Evolutionary conservation across 2,113 vertebrate genomes (phyloP).

Genomic region (Panthera leo): DNA sequence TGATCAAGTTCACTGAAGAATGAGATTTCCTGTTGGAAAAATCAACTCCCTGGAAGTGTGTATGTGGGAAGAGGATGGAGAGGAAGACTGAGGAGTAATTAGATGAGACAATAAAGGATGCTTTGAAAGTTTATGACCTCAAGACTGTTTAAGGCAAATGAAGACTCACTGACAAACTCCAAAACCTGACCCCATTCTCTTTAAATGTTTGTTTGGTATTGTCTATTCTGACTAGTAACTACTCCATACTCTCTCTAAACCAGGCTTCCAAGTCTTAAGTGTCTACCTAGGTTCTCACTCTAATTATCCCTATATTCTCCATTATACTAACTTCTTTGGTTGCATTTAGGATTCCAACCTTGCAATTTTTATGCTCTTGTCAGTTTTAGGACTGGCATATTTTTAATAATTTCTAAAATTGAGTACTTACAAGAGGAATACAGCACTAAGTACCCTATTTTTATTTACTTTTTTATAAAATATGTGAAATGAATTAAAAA

Average conservation of each 20-base stretch:
- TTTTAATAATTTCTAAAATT: slow-evolving; percentile 24
- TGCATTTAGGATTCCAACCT: neutral
- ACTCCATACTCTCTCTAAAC: neutral
- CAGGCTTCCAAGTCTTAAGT: neutral
- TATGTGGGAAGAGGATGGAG: neutral
- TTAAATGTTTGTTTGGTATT: neutral
- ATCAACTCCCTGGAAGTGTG: neutral
- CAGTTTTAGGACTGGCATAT: neutral
- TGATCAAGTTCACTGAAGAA: neutral
- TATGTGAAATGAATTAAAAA: too few relatives aligned
- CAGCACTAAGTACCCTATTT: neutral
- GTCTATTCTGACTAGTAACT: neutral
- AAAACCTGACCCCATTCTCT: neutral
- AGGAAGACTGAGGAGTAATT: neutral
- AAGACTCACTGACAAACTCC: neutral
- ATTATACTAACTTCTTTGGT: neutral
- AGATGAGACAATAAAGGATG: neutral
- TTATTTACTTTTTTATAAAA: too few relatives aligned
- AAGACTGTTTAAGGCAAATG: neutral
- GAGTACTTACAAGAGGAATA: neutral
- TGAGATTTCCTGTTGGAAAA: neutral
- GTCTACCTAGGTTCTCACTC: neutral
- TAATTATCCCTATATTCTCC: neutral
- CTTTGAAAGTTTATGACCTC: neutral
- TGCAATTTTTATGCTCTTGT: neutral